These are phyloP conservation scores for Megalonaias nervosa DNA, from an alignment of 1,140 invertebrate species.

Conservation along the genomic window DNA sequence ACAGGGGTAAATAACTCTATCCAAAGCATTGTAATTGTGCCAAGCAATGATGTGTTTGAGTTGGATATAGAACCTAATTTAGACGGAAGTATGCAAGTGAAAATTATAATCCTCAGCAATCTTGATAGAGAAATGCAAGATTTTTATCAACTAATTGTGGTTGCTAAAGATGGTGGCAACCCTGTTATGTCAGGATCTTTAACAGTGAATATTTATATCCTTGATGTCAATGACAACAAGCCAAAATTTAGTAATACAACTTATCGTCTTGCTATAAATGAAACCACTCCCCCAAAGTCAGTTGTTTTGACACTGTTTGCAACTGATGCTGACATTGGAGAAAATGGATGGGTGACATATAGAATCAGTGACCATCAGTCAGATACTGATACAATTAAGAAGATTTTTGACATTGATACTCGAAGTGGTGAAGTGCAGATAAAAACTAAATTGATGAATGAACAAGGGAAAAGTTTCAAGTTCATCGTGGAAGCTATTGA, in stretches of 20 bases:
- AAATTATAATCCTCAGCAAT: constrained; percentile 44
- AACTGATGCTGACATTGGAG: constrained; percentile 58
- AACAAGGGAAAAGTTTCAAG: constrained; percentile 72
- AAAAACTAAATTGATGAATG: constrained; percentile 81
- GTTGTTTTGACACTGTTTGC: constrained; percentile 53
- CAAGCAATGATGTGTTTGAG: constrained; percentile 41
- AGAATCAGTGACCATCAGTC: constrained; percentile 30
- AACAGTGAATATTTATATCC: constrained; percentile 56
- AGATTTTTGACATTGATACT: constrained; percentile 15
- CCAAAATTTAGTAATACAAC: constrained; percentile 49
- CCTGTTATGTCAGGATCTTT: constrained; percentile 52
- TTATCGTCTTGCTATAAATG: constrained; percentile 78
- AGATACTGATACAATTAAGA: constrained; percentile 21
- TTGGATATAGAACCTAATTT: constrained; percentile 44
- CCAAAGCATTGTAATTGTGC: constrained; percentile 45
- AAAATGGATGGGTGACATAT: constrained; percentile 52
- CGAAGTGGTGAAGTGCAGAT: constrained; percentile 57
- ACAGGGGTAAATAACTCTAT: constrained; percentile 55
- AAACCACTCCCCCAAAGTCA: constrained; percentile 70
- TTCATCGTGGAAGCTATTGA: constrained; percentile 58
- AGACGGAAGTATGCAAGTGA: constrained; percentile 54
- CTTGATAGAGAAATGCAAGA: constrained; percentile 56
- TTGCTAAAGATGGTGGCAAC: constrained; percentile 58
- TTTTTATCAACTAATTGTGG: constrained; percentile 51
- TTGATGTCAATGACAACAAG: constrained; percentile 76